A percentile compares a stretch with the other conserved stretches of the same genome.
Conservation (phyloP, 2,113 vertebrate species). For the Crotalus horridus region DNA sequence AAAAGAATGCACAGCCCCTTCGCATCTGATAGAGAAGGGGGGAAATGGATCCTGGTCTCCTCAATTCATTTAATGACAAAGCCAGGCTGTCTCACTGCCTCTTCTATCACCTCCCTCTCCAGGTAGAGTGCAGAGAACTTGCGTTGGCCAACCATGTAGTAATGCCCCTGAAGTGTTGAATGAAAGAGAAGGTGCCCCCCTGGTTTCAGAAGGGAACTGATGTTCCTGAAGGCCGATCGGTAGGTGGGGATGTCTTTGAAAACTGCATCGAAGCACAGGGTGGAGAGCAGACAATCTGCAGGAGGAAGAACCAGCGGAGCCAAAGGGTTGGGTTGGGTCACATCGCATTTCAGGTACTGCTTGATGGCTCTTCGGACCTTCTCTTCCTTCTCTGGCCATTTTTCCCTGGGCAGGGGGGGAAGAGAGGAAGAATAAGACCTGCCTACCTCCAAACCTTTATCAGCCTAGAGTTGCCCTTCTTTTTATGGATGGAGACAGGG, state of each 20-base stretch:
- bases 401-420: conserved; percentile 31
- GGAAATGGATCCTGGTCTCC: accelerated
- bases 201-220: conserved; percentile 53
- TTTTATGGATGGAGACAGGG: no score
- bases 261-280: conserved; percentile 61
- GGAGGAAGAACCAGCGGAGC: conserved; percentile 8
- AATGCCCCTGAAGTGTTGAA: conserved; percentile 48
- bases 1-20: background rate
- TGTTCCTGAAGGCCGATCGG: conserved; percentile 27
- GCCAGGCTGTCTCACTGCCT: conserved; percentile 1
- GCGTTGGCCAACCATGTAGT: conserved; percentile 53
- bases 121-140: conserved; percentile 62
- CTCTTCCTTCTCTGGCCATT: conserved; percentile 58
- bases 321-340: conserved; percentile 61
- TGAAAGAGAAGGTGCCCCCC: conserved; percentile 64
- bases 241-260: conserved; percentile 63
- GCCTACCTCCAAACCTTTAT: accelerated
- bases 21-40: accelerated
- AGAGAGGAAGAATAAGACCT: background rate
- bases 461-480: background rate
- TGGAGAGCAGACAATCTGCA: conserved; percentile 62
- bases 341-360: conserved; percentile 64
- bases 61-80: background rate
- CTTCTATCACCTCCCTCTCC: conserved; percentile 25
- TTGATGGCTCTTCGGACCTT: conserved; percentile 54